These are phyloP conservation scores for Ophonus ardosiacus DNA, from an alignment of 2,888 invertebrate species.

Conservation along the genomic window DNA sequence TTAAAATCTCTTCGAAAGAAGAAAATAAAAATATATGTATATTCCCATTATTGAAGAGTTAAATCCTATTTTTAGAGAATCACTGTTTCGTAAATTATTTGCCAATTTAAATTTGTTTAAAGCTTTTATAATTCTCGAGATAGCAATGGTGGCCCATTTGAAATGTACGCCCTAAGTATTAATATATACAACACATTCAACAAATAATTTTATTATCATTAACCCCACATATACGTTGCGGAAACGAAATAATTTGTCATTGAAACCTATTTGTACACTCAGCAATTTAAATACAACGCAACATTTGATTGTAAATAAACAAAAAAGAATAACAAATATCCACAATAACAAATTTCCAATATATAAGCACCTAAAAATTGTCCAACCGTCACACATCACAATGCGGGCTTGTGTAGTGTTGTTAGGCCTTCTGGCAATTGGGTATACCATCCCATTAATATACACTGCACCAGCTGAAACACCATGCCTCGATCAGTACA, in stretches of 20 bases:
- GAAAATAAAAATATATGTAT: too few relatives aligned
- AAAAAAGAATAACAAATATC: neutral
- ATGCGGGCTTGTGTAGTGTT: neutral
- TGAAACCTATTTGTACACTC: neutral
- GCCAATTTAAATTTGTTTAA: too few relatives aligned
- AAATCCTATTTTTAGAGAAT: too few relatives aligned
- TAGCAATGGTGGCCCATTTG: too few relatives aligned
- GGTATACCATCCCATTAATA: neutral
- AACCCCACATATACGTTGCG: neutral
- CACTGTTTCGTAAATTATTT: too few relatives aligned
- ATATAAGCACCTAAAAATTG: neutral
- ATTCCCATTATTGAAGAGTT: too few relatives aligned
- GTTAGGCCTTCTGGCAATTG: conserved; percentile 15
- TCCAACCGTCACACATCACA: neutral
- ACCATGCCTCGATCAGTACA: neutral
- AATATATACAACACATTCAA: neutral
- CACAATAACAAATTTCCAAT: conserved; percentile 35
- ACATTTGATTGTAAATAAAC: conserved; percentile 29
- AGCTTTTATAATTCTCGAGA: too few relatives aligned
- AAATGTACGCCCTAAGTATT: too few relatives aligned
- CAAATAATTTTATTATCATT: neutral
- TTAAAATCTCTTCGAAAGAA: too few relatives aligned
- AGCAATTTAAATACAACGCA: conserved; percentile 5
- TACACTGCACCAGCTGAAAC: conserved; percentile 11
- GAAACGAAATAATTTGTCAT: conserved; percentile 26